These are phyloP conservation scores for Philypnodon macrostomus DNA, from an alignment of 2,797 vertebrate species.

Conservation along the genomic window DNA sequence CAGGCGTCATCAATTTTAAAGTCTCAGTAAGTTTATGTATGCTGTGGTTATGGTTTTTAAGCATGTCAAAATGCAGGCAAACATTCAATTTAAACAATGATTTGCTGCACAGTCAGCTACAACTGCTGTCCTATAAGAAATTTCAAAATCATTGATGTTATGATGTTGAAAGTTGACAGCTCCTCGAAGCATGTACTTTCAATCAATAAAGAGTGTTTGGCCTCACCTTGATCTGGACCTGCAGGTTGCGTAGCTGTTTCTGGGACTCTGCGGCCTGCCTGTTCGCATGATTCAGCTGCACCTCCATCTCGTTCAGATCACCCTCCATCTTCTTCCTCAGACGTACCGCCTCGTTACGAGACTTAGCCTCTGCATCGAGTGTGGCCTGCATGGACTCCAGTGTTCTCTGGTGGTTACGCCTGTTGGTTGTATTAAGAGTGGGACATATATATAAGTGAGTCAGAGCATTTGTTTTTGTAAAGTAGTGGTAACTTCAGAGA, in stretches of 20 bases:
- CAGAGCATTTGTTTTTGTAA: neutral
- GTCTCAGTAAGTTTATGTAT: neutral
- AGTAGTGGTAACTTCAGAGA: neutral
- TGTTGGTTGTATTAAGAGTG: conserved; percentile 37
- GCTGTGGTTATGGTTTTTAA: too few species aligned
- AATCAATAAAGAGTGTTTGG: too few species aligned
- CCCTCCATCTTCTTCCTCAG: conserved; percentile 95
- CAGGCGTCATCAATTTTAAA: neutral
- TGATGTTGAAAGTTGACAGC: too few species aligned
- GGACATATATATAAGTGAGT: neutral
- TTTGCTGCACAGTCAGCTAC: too few species aligned
- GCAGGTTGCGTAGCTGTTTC: conserved; percentile 83
- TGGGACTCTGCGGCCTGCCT: conserved; percentile 85
- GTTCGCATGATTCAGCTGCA: conserved; percentile 88
- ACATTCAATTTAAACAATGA: too few species aligned
- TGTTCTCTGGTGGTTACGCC: conserved; percentile 88
- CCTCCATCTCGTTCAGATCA: conserved; percentile 92
- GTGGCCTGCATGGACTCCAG: conserved; percentile 90
- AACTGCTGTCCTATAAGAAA: too few species aligned
- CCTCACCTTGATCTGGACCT: conserved; percentile 87
- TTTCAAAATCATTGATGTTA: too few species aligned
- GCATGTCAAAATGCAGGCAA: too few species aligned
- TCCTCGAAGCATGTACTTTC: too few species aligned
- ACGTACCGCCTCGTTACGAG: conserved; percentile 86
- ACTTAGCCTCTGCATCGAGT: conserved; percentile 85